Evolutionary conservation across 1,140 invertebrate species (phyloP).

Genomic region (Colletes gigas): DNA sequence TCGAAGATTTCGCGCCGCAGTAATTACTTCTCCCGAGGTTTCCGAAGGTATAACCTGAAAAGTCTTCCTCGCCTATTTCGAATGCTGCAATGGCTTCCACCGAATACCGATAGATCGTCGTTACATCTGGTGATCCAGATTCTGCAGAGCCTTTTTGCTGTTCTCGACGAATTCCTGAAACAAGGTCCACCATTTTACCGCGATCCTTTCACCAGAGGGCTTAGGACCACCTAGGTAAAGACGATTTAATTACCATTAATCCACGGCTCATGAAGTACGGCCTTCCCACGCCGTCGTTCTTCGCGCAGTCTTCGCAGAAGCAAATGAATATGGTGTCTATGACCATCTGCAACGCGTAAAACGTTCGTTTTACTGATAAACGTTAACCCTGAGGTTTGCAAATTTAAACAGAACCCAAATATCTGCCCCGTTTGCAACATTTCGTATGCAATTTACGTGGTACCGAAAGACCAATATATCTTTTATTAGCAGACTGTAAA

Average conservation of each 20-base stretch:
- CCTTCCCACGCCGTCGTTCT: constrained; percentile 87
- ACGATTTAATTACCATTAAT: constrained; percentile 82
- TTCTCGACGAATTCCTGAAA: constrained; percentile 85
- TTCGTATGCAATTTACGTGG: too few relatives aligned
- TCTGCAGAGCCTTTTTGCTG: constrained; percentile 83
- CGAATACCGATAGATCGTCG: not conserved
- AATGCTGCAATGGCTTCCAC: not conserved
- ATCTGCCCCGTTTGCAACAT: too few relatives aligned
- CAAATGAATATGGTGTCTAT: constrained; percentile 92
- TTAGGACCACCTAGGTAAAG: not conserved
- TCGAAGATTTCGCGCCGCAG: not conserved
- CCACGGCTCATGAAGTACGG: constrained; percentile 90
- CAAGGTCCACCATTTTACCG: constrained; percentile 2
- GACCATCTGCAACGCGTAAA: constrained; percentile 85
- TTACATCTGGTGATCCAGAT: constrained; percentile 59
- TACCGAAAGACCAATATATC: too few relatives aligned
- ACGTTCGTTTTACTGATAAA: constrained; percentile 20
- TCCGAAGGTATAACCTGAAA: not conserved
- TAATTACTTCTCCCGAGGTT: not conserved
- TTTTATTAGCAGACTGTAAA: too few relatives aligned
- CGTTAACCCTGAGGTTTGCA: too few relatives aligned
- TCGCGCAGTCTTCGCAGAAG: constrained; percentile 90
- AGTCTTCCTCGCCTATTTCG: not conserved
- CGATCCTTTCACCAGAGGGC: too few relatives aligned
- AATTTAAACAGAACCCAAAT: too few relatives aligned